These are phyloP conservation scores for Phyllotreta cruciferae DNA, from an alignment of 2,888 invertebrate species.

Conservation along the genomic window DNA sequence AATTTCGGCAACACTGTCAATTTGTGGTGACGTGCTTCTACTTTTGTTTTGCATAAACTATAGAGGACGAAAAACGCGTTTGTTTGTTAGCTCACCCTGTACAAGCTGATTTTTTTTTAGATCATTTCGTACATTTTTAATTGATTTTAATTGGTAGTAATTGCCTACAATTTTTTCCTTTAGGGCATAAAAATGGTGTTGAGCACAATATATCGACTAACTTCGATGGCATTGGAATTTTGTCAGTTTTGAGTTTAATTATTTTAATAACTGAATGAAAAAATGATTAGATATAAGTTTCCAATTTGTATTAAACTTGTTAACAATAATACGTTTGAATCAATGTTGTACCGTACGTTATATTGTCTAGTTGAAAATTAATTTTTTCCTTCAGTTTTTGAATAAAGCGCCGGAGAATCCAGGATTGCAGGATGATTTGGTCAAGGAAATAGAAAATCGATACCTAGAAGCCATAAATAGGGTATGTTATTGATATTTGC, in stretches of 20 bases:
- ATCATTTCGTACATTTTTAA: neutral
- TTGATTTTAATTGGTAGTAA: neutral
- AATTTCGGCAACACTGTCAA: too few species aligned
- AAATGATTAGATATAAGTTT: slow-evolving; percentile 18
- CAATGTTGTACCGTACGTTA: too few species aligned
- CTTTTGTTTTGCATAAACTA: too few species aligned
- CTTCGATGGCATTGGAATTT: neutral
- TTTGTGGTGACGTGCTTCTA: too few species aligned
- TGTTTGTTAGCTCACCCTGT: neutral
- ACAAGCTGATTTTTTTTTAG: neutral
- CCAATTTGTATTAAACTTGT: neutral
- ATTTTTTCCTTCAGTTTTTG: slow-evolving; percentile 48
- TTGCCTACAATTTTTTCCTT: slow-evolving; percentile 27
- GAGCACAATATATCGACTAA: slow-evolving; percentile 29
- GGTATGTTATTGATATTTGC: neutral
- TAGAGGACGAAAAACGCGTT: too few species aligned
- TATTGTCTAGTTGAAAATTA: slow-evolving; percentile 19
- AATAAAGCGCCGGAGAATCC: slow-evolving; percentile 49
- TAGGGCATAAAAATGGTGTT: slow-evolving; percentile 39
- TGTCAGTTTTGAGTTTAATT: slow-evolving; percentile 21
- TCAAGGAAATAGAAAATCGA: slow-evolving; percentile 10
- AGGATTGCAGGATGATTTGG: slow-evolving; percentile 37
- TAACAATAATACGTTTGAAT: neutral
- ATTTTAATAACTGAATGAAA: slow-evolving; percentile 18
- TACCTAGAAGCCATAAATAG: neutral